Conservation (phyloP, 2,797 vertebrate species). For the Xiphorhynchus erythropygius region DNA sequence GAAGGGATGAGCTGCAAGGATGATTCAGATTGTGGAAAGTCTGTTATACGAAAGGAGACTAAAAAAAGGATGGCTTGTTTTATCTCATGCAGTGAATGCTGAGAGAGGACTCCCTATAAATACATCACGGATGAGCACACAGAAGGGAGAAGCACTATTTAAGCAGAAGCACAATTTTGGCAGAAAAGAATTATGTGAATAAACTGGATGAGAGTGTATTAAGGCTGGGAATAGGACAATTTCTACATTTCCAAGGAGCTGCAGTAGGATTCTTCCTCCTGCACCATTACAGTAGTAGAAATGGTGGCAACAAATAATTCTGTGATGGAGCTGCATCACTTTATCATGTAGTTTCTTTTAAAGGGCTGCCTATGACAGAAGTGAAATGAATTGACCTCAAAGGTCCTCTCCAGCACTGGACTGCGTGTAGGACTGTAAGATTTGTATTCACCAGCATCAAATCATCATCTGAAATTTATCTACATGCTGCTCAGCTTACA, state of each 20-base stretch:
- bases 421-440: background rate
- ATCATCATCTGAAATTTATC: conserved; percentile 5
- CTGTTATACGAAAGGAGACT: conserved; percentile 29
- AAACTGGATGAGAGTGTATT: conserved; percentile 8
- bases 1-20: conserved; percentile 26
- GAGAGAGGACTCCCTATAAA: conserved; percentile 60
- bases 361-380: background rate
- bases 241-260: conserved; percentile 32
- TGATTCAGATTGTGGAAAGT: conserved; percentile 1
- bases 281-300: background rate
- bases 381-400: conserved; percentile 40
- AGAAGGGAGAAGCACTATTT: conserved; percentile 41
- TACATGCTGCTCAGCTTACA: background rate
- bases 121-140: conserved; percentile 31
- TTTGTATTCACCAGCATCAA: conserved; percentile 12
- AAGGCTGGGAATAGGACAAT: conserved; percentile 11
- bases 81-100: conserved; percentile 39
- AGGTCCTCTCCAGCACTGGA: background rate
- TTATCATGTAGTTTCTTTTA: conserved; percentile 3
- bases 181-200: conserved; percentile 38
- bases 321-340: background rate
- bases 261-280: conserved; percentile 19
- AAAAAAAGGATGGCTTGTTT: conserved; percentile 46
- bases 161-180: conserved; percentile 44
- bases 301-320: conserved; percentile 16